A percentile compares a stretch with the other conserved stretches of the same genome.
phyloP scores from a whole-genome alignment of 2,113 vertebrate species.

The pig (Sus scrofa) region T2T-Sscrofa CM000812.6:21174501-21175000 shows the following conservation, averaged over 20 bases:
- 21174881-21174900: background rate
- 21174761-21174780: slow-evolving; percentile 23
- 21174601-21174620: background rate
- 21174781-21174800: slow-evolving; percentile 54
- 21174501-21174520: background rate
- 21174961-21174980: background rate
- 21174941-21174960: background rate
- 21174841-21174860: slow-evolving; percentile 9
- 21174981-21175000: slow-evolving; percentile 59
- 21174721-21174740: background rate
- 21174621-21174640: background rate
- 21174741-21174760: background rate
- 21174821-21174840: background rate
- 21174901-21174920: background rate
- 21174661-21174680: background rate
- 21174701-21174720: background rate
- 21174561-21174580: background rate
- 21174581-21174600: background rate
- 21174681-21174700: background rate
- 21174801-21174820: background rate
- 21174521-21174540: slow-evolving; percentile 18
- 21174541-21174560: background rate
- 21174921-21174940: background rate
- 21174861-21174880: background rate
- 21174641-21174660: background rate